Evolutionary conservation across 1,140 invertebrate species (phyloP).

Genomic region (Pomacea maculata): DNA sequence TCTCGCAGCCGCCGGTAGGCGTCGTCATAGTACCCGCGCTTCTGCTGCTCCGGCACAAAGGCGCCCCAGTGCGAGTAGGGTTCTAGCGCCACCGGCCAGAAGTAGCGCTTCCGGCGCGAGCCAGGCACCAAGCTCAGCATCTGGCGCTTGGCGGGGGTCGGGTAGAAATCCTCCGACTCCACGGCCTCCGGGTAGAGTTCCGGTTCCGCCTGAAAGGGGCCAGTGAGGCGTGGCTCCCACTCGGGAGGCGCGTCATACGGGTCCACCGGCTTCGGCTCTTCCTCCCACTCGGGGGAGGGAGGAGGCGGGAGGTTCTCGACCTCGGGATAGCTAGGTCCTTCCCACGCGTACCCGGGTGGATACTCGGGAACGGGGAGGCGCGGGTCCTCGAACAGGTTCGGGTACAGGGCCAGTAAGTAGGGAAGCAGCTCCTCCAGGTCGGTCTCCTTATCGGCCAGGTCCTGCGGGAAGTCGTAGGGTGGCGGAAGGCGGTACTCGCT

Average conservation of each 20-base stretch:
- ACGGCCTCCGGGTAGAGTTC: conserved; percentile 13
- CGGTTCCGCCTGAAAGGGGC: background rate
- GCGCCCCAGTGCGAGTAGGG: conserved; percentile 48
- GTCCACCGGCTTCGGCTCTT: background rate
- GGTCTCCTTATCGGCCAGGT: background rate
- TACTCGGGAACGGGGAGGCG: background rate
- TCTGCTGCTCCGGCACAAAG: conserved; percentile 44
- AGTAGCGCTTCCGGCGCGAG: conserved; percentile 38
- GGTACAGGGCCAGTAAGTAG: conserved; percentile 22
- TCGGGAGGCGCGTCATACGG: background rate
- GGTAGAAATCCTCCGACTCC: conserved; percentile 16
- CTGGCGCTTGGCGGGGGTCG: conserved; percentile 34
- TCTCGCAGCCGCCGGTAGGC: conserved; percentile 41
- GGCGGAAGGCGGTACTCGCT: background rate
- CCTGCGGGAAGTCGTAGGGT: conserved; percentile 1
- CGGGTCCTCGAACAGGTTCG: conserved; percentile 6
- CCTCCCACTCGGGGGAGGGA: background rate
- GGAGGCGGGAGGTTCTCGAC: background rate
- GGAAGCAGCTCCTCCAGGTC: conserved; percentile 13
- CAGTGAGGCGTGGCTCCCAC: background rate
- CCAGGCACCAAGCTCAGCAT: conserved; percentile 42
- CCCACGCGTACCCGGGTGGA: conserved; percentile 8
- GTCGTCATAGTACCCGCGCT: conserved; percentile 36
- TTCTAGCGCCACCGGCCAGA: conserved; percentile 46
- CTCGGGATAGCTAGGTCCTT: background rate